phyloP scores from a whole-genome alignment of 2,888 invertebrate genomes.

The Cerastoderma edule region DNA sequence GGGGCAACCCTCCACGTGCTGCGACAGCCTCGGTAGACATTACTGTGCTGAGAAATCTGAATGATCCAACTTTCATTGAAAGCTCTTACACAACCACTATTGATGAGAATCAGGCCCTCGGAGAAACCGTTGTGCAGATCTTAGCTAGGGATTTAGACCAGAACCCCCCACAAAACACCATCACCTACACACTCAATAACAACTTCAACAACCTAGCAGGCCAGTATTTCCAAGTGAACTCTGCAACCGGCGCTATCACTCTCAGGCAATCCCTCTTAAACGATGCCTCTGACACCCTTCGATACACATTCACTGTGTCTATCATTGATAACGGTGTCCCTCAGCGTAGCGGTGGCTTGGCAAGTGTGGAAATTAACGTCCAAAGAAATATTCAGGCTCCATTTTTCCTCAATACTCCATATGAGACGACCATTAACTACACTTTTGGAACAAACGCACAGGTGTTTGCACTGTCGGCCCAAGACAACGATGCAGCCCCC shows the following conservation, averaged over 20 bases:
- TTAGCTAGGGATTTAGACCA: conserved; percentile 68
- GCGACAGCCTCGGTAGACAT: conserved; percentile 68
- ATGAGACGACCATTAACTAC: conserved; percentile 56
- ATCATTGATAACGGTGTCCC: conserved; percentile 63
- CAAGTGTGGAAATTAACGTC: conserved; percentile 65
- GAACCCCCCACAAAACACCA: conserved; percentile 49
- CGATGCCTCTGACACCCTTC: conserved; percentile 52
- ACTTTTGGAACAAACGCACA: conserved; percentile 38
- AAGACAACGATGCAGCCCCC: conserved; percentile 67
- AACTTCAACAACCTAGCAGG: conserved; percentile 39
- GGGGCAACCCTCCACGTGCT: conserved; percentile 72
- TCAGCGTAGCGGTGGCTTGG: conserved; percentile 33
- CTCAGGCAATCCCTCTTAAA: conserved; percentile 69
- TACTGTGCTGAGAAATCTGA: conserved; percentile 67
- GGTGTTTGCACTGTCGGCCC: conserved; percentile 59
- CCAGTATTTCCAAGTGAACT: conserved; percentile 67
- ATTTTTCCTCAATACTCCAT: conserved; percentile 56
- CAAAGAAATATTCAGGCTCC: conserved; percentile 63
- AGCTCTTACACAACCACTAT: conserved; percentile 58
- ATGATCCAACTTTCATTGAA: conserved; percentile 63
- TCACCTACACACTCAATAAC: conserved; percentile 50
- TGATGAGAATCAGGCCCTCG: conserved; percentile 65
- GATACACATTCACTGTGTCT: conserved; percentile 57
- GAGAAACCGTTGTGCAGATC: conserved; percentile 58
- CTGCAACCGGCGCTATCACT: conserved; percentile 65